Evolutionary conservation across 2,797 vertebrate species (phyloP).

Genomic region (Macropus fuliginosus): DNA sequence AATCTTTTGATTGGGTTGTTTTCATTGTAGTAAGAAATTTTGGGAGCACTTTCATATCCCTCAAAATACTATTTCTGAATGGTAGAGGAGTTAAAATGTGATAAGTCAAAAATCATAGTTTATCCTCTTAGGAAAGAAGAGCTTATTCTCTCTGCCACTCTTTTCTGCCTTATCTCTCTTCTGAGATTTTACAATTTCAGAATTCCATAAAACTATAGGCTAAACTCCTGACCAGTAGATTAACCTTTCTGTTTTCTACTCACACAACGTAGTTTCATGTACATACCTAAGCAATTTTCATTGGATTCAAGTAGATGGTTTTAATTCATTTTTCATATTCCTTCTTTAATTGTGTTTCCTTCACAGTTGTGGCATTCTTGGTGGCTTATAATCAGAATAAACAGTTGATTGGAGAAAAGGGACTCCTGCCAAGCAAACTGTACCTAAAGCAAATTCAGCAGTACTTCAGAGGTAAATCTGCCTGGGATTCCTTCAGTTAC

Average conservation of each 20-base stretch:
- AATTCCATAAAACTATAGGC: neutral
- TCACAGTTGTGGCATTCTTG: constrained; percentile 91
- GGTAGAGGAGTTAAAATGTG: neutral
- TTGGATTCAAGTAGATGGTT: rapidly evolving
- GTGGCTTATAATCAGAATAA: constrained; percentile 95
- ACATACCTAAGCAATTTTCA: rapidly evolving
- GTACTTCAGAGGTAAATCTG: constrained; percentile 90
- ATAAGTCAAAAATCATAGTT: neutral
- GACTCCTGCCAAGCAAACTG: constrained; percentile 90
- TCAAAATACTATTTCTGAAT: neutral
- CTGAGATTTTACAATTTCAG: neutral
- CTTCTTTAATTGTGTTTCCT: neutral
- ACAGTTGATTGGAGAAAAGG: constrained; percentile 92
- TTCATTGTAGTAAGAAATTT: neutral
- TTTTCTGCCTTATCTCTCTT: neutral
- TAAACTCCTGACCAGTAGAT: rapidly evolving
- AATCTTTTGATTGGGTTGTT: neutral
- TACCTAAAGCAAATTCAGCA: constrained; percentile 90
- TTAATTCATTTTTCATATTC: neutral
- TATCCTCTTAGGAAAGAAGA: neutral
- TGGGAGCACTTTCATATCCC: neutral
- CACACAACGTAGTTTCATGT: rapidly evolving
- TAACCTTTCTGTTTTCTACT: no score
- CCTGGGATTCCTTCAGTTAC: constrained; percentile 87
- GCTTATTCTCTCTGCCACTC: neutral